A percentile compares a stretch with the other conserved stretches of the same genome.
These are phyloP conservation scores for Trachymyrmex cornetzi DNA, from an alignment of 1,140 invertebrate species.

Conservation along the genomic window DNA sequence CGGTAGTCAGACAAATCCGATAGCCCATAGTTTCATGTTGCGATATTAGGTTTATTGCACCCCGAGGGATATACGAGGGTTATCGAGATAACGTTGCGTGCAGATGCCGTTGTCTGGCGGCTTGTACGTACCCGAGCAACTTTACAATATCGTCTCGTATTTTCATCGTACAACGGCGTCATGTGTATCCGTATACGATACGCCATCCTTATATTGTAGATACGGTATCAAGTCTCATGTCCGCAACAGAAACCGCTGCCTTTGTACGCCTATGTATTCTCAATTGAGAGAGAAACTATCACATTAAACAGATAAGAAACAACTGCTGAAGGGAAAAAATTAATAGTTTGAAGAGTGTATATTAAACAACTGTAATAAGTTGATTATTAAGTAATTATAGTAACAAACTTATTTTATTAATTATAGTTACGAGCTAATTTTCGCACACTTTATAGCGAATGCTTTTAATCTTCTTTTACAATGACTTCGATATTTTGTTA, in stretches of 20 bases:
- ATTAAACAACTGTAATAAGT: not conserved
- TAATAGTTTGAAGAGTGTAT: not conserved
- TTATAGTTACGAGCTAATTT: not conserved
- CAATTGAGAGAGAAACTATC: slow-evolving; percentile 69
- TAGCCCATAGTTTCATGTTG: slow-evolving; percentile 75
- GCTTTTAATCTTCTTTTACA: not conserved
- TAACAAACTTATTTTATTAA: not conserved
- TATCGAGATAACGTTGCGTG: slow-evolving; percentile 82
- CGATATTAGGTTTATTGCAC: not conserved
- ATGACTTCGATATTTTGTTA: not conserved
- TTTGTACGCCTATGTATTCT: slow-evolving; percentile 73
- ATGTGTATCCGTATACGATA: not conserved
- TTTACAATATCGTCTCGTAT: slow-evolving; percentile 74
- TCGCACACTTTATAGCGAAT: not conserved
- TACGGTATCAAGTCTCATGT: slow-evolving; percentile 76
- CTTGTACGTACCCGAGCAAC: slow-evolving; percentile 67
- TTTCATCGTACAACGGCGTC: slow-evolving; percentile 49
- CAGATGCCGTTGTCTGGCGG: slow-evolving; percentile 81
- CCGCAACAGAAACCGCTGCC: slow-evolving; percentile 76
- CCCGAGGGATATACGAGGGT: slow-evolving; percentile 31
- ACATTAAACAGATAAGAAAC: slow-evolving; percentile 63
- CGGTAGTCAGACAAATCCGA: slow-evolving; percentile 74
- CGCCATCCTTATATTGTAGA: slow-evolving; percentile 45
- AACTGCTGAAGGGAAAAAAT: not conserved
- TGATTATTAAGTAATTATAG: not conserved